phyloP scores from a whole-genome alignment of 2,113 vertebrate genomes.

The Plotosus lineatus region DNA sequence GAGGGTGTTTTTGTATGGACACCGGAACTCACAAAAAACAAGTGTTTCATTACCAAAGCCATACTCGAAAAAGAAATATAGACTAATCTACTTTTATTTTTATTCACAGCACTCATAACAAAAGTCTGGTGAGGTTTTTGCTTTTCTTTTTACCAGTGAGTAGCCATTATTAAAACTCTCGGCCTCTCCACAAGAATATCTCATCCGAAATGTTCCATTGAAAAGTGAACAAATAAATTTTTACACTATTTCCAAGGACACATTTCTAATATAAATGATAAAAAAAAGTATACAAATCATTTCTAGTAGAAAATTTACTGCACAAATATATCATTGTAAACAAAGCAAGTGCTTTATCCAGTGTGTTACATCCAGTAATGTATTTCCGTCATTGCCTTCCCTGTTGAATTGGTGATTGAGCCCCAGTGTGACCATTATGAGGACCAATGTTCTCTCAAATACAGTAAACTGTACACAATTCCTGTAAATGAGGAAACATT shows the following conservation, averaged over 20 bases:
- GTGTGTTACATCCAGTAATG: background rate
- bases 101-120: background rate
- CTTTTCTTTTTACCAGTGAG: background rate
- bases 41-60: too few relatives aligned
- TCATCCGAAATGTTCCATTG: background rate
- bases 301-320: background rate
- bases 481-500: constrained; percentile 2
- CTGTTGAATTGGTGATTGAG: background rate
- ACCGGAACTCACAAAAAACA: too few relatives aligned
- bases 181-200: background rate
- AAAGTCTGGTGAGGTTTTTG: background rate
- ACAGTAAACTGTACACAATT: background rate
- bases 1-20: too few relatives aligned
- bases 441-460: background rate
- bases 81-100: background rate
- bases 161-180: background rate
- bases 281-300: background rate
- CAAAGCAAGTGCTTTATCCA: background rate
- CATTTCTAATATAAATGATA: background rate
- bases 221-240: background rate
- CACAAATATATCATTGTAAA: background rate
- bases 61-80: too few relatives aligned
- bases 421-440: background rate
- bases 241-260: background rate
- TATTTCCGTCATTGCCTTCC: background rate